phyloP scores from a whole-genome alignment of 2,113 vertebrate genomes.

The Meriones unguiculatus region DNA sequence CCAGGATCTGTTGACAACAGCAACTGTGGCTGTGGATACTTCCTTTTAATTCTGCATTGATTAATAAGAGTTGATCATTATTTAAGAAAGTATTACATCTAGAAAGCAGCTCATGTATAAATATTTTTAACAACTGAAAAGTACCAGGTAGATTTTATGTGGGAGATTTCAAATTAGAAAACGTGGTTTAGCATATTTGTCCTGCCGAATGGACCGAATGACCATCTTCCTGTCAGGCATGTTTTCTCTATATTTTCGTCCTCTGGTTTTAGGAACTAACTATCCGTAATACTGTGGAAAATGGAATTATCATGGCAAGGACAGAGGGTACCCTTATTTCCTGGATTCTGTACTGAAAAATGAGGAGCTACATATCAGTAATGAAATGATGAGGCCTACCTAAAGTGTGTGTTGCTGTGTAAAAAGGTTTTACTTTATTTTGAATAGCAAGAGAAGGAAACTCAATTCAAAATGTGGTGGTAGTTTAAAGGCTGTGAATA shows the following conservation, averaged over 20 bases:
- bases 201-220: not conserved
- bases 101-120: not conserved
- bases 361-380: not conserved
- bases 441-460: not conserved
- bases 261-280: not conserved
- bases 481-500: not conserved
- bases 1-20: not conserved
- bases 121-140: not conserved
- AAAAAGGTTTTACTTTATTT: not conserved
- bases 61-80: constrained; percentile 11
- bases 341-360: not conserved
- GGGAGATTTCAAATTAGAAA: not conserved
- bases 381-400: fast-evolving
- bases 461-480: not conserved
- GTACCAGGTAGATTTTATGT: not conserved
- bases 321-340: not conserved
- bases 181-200: not conserved
- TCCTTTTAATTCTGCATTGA: not conserved
- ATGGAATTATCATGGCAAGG: not conserved
- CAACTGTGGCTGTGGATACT: not conserved
- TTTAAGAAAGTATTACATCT: constrained; percentile 1
- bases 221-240: not conserved
- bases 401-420: not conserved
- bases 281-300: not conserved
- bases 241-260: not conserved